Conservation (phyloP, 2,888 invertebrate genomes). For the Tiliacea aurago region DNA sequence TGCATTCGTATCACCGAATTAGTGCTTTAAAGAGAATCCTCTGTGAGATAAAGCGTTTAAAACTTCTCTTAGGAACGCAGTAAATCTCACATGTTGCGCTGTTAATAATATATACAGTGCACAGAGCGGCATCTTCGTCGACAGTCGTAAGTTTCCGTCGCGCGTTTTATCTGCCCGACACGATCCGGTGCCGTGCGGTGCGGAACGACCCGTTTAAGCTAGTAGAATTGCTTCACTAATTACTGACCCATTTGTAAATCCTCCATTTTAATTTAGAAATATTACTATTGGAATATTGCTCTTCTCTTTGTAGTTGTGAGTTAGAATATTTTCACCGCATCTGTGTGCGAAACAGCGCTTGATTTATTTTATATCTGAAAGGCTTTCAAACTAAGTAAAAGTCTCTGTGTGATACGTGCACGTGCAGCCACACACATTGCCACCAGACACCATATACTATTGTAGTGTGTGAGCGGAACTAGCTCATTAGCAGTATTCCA, state of each 20-base stretch:
- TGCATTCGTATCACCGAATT: conserved; percentile 53
- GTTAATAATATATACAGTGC: conserved; percentile 56
- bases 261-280: conserved; percentile 1
- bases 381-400: background rate
- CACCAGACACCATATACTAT: background rate
- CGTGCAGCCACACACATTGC: background rate
- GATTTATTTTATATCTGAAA: background rate
- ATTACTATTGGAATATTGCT: conserved; percentile 2
- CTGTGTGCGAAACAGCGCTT: background rate
- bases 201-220: background rate
- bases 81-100: conserved; percentile 57
- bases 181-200: background rate
- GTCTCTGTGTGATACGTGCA: background rate
- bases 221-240: conserved; percentile 10
- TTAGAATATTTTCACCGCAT: background rate
- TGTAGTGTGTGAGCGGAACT: conserved; percentile 43
- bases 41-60: conserved; percentile 54
- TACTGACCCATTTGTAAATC: conserved; percentile 2
- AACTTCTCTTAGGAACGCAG: conserved; percentile 49
- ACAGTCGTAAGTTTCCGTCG: conserved; percentile 12
- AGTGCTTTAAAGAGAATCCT: conserved; percentile 49
- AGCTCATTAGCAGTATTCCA: conserved; percentile 46
- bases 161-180: conserved; percentile 5
- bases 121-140: conserved; percentile 27
- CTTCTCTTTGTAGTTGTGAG: conserved; percentile 2